These are phyloP conservation scores for Petromus typicus DNA, from an alignment of 2,113 vertebrate genomes.

Conservation along the genomic window DNA sequence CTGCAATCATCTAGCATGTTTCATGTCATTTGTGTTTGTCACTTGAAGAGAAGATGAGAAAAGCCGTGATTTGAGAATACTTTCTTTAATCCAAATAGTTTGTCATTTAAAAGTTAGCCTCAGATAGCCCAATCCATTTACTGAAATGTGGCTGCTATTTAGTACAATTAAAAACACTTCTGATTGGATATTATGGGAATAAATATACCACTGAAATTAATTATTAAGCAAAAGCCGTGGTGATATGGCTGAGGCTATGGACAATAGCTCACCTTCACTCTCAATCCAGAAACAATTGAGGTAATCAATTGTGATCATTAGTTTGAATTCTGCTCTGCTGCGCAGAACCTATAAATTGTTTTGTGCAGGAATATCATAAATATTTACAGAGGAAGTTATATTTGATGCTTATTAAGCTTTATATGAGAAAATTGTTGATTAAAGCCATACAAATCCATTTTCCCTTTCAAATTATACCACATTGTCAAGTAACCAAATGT, in stretches of 20 bases:
- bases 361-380: background rate
- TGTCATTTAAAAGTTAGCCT: background rate
- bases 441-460: background rate
- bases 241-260: background rate
- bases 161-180: background rate
- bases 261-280: background rate
- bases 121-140: background rate
- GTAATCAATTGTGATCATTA: background rate
- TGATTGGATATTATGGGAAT: background rate
- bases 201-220: background rate
- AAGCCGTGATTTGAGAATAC: background rate
- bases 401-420: background rate
- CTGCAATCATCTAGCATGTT: background rate
- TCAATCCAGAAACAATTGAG: background rate
- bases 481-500: background rate
- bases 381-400: background rate
- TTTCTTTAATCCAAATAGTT: background rate
- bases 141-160: background rate
- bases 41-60: background rate
- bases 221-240: background rate
- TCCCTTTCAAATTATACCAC: background rate
- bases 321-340: background rate
- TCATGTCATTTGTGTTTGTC: background rate
- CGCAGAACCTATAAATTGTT: background rate
- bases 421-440: background rate